A percentile compares a stretch with the other conserved stretches of the same genome.
Conservation (phyloP, 2,888 invertebrate genomes). For the Choristoneura rosaceana region DNA sequence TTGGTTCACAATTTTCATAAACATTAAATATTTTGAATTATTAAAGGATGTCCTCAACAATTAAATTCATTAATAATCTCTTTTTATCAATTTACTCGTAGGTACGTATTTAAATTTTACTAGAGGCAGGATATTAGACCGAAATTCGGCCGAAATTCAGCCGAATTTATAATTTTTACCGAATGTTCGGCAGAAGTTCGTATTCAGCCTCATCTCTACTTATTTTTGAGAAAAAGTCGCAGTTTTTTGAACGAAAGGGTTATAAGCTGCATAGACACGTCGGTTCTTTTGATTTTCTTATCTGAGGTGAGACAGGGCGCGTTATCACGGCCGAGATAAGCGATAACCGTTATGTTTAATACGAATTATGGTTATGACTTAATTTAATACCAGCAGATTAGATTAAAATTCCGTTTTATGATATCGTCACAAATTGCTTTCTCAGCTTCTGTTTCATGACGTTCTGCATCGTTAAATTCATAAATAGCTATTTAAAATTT, state of each 20-base stretch:
- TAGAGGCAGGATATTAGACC: too few relatives aligned
- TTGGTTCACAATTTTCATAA: too few relatives aligned
- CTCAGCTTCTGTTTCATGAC: slow-evolving; percentile 16
- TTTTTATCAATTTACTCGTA: too few relatives aligned
- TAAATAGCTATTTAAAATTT: slow-evolving; percentile 4
- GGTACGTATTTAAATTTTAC: too few relatives aligned
- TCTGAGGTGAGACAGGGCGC: slow-evolving; percentile 48
- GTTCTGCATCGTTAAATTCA: slow-evolving; percentile 1
- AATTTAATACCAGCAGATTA: slow-evolving; percentile 34
- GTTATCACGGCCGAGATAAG: slow-evolving; percentile 47
- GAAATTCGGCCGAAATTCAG: too few relatives aligned
- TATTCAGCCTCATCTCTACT: too few relatives aligned
- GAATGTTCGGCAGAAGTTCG: too few relatives aligned
- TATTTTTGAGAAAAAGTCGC: too few relatives aligned
- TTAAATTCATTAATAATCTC: too few relatives aligned
- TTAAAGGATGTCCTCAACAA: too few relatives aligned
- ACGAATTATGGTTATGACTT: slow-evolving; percentile 42
- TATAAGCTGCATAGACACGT: slow-evolving; percentile 4
- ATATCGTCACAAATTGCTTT: slow-evolving; percentile 30
- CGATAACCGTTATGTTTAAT: slow-evolving; percentile 39
- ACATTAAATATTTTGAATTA: too few relatives aligned
- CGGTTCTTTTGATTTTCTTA: slow-evolving; percentile 47
- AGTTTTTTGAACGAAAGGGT: not conserved
- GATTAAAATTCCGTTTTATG: slow-evolving; percentile 35
- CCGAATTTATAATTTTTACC: too few relatives aligned